These are phyloP conservation scores for Nibea coibor DNA, from an alignment of 2,113 vertebrate species.

Conservation along the genomic window DNA sequence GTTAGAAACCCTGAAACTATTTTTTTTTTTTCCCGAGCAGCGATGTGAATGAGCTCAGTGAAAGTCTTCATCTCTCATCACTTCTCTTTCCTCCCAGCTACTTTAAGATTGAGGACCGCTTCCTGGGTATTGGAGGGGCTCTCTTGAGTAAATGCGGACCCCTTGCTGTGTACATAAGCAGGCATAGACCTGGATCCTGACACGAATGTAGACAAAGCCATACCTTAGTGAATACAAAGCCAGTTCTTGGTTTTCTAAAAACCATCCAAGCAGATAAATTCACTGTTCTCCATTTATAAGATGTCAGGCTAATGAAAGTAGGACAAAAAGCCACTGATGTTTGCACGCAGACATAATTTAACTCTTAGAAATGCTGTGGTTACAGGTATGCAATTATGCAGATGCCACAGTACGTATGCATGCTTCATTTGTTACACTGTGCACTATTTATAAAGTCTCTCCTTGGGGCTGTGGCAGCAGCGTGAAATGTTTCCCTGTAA, in stretches of 20 bases:
- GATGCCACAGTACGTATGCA: conserved; percentile 17
- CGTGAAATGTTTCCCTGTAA: conserved; percentile 14
- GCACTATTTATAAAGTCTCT: conserved; percentile 50
- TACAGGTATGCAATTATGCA: conserved; percentile 45
- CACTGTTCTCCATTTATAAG: conserved; percentile 32
- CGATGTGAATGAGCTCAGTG: conserved; percentile 33
- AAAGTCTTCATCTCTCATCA: conserved; percentile 18
- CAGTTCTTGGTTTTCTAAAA: conserved; percentile 23
- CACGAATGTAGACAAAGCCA: conserved; percentile 18
- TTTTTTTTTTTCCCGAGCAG: background rate
- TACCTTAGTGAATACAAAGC: conserved; percentile 9
- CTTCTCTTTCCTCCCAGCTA: background rate
- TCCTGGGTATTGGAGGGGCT: conserved; percentile 7
- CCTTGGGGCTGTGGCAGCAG: background rate
- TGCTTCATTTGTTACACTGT: conserved; percentile 45
- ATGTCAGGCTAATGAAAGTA: conserved; percentile 31
- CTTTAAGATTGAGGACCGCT: conserved; percentile 21
- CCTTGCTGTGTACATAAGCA: conserved; percentile 38
- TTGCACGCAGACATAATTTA: conserved; percentile 22
- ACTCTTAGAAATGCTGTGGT: conserved; percentile 1
- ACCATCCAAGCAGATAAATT: conserved; percentile 21
- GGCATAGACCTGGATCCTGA: conserved; percentile 23
- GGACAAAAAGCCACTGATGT: conserved; percentile 1
- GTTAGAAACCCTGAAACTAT: conserved; percentile 26
- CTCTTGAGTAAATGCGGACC: conserved; percentile 25